phyloP scores from a whole-genome alignment of 2,888 invertebrate species.

The Idaea dimidiata region DNA sequence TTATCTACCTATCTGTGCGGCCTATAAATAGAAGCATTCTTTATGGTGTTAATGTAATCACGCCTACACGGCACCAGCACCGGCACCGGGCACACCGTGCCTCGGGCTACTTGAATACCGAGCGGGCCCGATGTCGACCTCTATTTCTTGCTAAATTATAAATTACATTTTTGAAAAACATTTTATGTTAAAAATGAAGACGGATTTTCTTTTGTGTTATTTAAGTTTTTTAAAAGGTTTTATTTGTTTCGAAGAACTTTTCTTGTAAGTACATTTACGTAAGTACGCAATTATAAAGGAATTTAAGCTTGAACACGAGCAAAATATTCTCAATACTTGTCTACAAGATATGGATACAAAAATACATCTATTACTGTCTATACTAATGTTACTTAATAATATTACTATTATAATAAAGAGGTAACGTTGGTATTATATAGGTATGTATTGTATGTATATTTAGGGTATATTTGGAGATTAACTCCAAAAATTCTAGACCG shows the following conservation, averaged over 20 bases:
- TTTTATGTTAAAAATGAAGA: background rate
- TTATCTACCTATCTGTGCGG: conserved; percentile 45
- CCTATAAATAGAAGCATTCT: conserved; percentile 67
- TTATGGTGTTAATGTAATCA: conserved; percentile 60
- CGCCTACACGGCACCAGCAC: conserved; percentile 53
- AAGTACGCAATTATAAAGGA: too few relatives aligned
- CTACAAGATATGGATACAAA: too few relatives aligned
- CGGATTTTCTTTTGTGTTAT: background rate
- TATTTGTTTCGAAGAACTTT: background rate
- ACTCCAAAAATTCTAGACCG: too few relatives aligned
- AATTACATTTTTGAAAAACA: background rate
- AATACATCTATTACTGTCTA: too few relatives aligned
- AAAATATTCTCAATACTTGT: too few relatives aligned
- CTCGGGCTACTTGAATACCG: conserved; percentile 23
- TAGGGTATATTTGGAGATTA: too few relatives aligned
- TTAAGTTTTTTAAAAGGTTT: background rate
- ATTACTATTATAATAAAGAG: too few relatives aligned
- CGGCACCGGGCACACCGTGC: conserved; percentile 25
- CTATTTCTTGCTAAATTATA: background rate
- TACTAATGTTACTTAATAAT: too few relatives aligned
- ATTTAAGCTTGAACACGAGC: background rate
- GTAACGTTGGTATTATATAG: too few relatives aligned
- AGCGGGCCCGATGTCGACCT: conserved; percentile 17
- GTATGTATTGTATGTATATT: too few relatives aligned
- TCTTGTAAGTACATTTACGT: background rate